Base-by-base conservation (phyloP, 2,113 vertebrate species). In the Seriola dumerili region DNA sequence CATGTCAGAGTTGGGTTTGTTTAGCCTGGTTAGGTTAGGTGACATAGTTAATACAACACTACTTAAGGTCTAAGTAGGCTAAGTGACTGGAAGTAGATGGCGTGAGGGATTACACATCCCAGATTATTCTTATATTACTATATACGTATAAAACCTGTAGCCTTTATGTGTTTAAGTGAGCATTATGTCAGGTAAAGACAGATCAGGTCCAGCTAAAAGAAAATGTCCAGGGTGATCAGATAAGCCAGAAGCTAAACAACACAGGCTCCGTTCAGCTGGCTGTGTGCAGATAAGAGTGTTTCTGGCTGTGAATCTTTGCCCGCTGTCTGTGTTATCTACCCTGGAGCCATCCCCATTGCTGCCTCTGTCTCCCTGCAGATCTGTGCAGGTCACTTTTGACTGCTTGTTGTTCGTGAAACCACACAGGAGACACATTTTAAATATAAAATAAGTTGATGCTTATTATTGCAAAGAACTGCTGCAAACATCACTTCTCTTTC, bases 1-100 rank as follows among this genome's bases (percentile, higher is more conserved):
- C 85, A 85, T 83, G 86, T 81, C 78, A 88, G 50, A 83, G 65
- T 48, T 85, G 72, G 48, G 83, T 89, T 91, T 91, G 87, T 87
- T 88, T 86, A 88, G 84, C 79, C 57, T 52, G n/a, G 80, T 84
- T 80, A 55, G 61, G 72, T 62, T 44, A 76, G 48, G 72, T 72
- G 85, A 87, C 72, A 72, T 38, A 85, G 80, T 84, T 80, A 89
- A 89, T 85, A 44, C 62, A 89, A 76, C 79, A 76, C 78, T 67
- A 80, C 81, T 73, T 76, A 54, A 48, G 17, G 50, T 55, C 67
- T 40, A 78, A 80, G 78, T 74, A 74, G 84, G 84, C 62, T 55
- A 59, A 81, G 48, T 55, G 65, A 75, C 61, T 80, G 71, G 34
- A 80, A 78, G 73, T 40, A 32, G 11, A 68, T 55, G 57, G 77